Base-by-base conservation (phyloP, 2,113 vertebrate species). In the Oenanthe oenanthe region DNA sequence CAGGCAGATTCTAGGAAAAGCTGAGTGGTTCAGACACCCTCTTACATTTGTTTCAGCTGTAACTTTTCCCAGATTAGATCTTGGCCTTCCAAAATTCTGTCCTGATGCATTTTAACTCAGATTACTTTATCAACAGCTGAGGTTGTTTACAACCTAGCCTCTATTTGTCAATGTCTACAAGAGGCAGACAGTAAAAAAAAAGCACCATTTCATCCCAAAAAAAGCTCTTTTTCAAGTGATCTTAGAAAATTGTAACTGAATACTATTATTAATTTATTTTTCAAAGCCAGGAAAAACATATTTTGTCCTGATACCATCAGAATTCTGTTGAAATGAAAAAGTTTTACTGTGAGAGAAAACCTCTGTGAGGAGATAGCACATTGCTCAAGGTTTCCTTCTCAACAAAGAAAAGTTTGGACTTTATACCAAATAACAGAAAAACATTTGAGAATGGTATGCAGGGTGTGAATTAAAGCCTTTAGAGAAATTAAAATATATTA, bases 341-440 rank as follows among this genome's bases (percentile, higher is more conserved):
- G 11, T 12, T 67, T 63, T 43, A 51, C 32, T 5, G 1, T 6
- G 8, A 67, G 32, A 28, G 40, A 66, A 71, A 34, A 16, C 2
- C 3, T 34, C 5, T 19, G 2, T 7, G 14, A 76, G 57, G 10
- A 48, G 19, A 15, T 21, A 57, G 3, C 21, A 31, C 6, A 16
- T 0, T 2, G 20, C n/a, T 34, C 26, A 47, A 78, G 34, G 32
- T 26, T 32, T 66, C 18, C 14, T 57, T 36, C 48, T 38, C 40
- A 51, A 50, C 9, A 21, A 84, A 40, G 22, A 18, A 2, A 38
- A 43, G 9, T 26, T 8, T 36, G 17, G 43, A 10, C 7, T 66
- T 29, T 0, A 24, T 13, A 20, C 58, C 4, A 22, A 85, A 45
- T 6, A 45, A 50, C 0, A 54, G 6, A 36, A 54, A 36, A 50